Percentiles rank a stretch among this genome's conserved stretches.
phyloP scores from a whole-genome alignment of 2,113 vertebrate genomes.

The Psittacula cyanocephala region DNA sequence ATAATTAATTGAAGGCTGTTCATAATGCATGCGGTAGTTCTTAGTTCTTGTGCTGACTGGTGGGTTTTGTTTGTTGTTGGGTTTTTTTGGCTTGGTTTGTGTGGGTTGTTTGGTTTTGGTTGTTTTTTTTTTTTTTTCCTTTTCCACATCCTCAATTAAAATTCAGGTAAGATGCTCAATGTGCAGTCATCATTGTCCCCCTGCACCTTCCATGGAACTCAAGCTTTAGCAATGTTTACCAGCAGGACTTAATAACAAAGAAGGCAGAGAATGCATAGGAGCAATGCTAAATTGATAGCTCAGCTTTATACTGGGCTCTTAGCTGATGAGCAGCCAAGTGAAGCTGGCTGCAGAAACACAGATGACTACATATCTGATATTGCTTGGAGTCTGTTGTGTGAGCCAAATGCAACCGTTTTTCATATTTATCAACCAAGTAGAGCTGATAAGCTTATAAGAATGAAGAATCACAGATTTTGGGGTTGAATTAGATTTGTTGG shows the following conservation, averaged over 20 bases:
- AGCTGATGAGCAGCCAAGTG: neutral
- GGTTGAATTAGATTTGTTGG: neutral
- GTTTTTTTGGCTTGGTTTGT: neutral
- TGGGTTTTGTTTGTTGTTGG: neutral
- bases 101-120: neutral
- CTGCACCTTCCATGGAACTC: accelerated
- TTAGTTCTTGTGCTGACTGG: neutral
- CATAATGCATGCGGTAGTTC: neutral
- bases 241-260: neutral
- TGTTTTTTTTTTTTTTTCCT: too few species aligned
- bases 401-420: neutral
- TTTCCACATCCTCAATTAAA: neutral
- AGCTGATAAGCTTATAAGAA: neutral
- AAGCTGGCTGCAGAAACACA: neutral
- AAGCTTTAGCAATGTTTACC: neutral
- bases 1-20: neutral
- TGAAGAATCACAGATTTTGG: neutral
- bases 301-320: accelerated
- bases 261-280: neutral
- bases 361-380: accelerated
- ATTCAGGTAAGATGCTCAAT: neutral
- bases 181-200: accelerated
- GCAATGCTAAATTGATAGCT: neutral
- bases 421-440: neutral
- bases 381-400: neutral